Conservation (phyloP, 37 sponge, comb jelly and placozoan species). For the Halisarca cf. caerulea region DNA sequence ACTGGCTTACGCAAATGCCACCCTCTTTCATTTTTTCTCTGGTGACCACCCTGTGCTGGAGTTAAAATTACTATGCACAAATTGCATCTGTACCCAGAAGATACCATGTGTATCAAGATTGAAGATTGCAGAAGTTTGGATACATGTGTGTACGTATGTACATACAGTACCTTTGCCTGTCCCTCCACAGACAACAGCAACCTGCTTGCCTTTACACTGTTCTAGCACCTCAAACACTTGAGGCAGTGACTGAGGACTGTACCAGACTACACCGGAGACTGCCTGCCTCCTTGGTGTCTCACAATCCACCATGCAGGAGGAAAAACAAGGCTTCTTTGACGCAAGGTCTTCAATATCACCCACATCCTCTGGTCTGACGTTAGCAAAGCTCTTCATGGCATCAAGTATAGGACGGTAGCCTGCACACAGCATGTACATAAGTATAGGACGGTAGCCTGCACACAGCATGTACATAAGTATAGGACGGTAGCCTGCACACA, state of each 20-base stretch:
- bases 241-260: slow-evolving; percentile 35
- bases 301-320: slow-evolving; percentile 3
- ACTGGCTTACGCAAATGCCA: too few species aligned
- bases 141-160: too few species aligned
- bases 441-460: slow-evolving; percentile 77
- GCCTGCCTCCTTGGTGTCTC: neutral
- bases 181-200: slow-evolving; percentile 63
- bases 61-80: too few species aligned
- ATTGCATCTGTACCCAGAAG: too few species aligned
- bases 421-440: slow-evolving; percentile 37
- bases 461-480: slow-evolving; percentile 53
- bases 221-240: slow-evolving; percentile 40
- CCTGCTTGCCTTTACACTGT: neutral
- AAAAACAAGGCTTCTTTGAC: neutral
- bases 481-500: slow-evolving; percentile 66
- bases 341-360: slow-evolving; percentile 25
- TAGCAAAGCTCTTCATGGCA: slow-evolving; percentile 81
- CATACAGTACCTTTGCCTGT: slow-evolving; percentile 66
- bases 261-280: slow-evolving; percentile 48
- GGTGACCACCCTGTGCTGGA: too few species aligned
- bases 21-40: too few species aligned
- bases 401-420: slow-evolving; percentile 85
- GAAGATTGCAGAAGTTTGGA: too few species aligned
- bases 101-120: too few species aligned
- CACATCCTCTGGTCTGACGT: neutral